Evolutionary conservation across 2,888 invertebrate species (phyloP), one percentile per base, ranked within the genome.

Genomic region (Drosophila peninsularis): DNA sequence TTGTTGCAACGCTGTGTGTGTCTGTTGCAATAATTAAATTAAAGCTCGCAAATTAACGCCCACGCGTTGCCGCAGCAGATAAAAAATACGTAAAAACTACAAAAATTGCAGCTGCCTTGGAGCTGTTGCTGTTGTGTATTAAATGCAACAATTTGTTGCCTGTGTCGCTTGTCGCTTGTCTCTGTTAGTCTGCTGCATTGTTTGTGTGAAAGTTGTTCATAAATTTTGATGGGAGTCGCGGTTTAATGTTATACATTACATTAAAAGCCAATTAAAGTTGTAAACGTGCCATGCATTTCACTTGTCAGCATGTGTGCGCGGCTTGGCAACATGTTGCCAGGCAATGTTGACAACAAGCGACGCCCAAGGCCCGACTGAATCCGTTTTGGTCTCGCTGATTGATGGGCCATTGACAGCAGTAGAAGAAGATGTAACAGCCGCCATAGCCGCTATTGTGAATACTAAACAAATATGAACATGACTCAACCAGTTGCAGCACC

Each of bases 401-500:
- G 83, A 83, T 88, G 84, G 65, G 62, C 71, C 75, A 67, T 68
- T 63, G 69, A 57, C 68, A 54, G 54, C 34, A 57, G 34, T 17
- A 32, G 53, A 27, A 47, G 41, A 36, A n/a, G 24, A n/a, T 44
- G 56, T 13, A 24, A 34, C 32, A 52, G 19, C 41, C 34, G 34
- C 36, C 14, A 21, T 34, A 41, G 21, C 57, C 60, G 53, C 62
- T 61, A 70, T 78, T 58, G 61, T 86, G 78, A 71, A 86, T 88
- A 69, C 75, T 86, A 83, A 66, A 11, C 42, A 66, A 83, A 83
- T 69, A 65, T 67, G 56, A 57, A 21, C 75, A 75, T 88, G 83
- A 88, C 87, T 83, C 83, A 83, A 83, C 89, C 86, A 88, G 89
- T 83, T 86, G 87, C 83, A 82, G 72, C 71, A 74, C 63, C 50